A percentile compares a stretch with the other conserved stretches of the same genome.
phyloP scores from a whole-genome alignment of 30 jellyfish, hydroid and myxozoan species.

The Aurelia coerulea region DNA sequence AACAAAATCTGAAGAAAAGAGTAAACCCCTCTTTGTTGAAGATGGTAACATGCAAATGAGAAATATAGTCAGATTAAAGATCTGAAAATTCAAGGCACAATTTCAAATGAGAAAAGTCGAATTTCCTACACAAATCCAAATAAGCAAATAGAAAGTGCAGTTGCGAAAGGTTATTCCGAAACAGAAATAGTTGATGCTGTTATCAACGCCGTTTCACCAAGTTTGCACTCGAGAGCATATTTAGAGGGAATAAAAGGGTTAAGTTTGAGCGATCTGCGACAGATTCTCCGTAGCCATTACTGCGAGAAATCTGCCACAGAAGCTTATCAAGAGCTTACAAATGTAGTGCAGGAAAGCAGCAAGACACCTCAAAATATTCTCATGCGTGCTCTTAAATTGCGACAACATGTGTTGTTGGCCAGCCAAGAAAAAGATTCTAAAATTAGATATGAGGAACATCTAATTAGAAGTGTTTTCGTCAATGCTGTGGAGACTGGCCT shows the following conservation, averaged over 20 bases:
- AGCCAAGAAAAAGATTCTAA: too few relatives aligned
- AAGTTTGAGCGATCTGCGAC: neutral
- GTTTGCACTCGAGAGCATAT: slow-evolving; percentile 13
- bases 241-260: neutral
- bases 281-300: slow-evolving; percentile 2
- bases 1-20: neutral
- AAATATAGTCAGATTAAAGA: neutral
- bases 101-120: slow-evolving; percentile 2
- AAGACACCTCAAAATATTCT: too few relatives aligned
- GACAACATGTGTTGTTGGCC: too few relatives aligned
- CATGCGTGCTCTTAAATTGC: too few relatives aligned
- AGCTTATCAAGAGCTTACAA: slow-evolving; percentile 22
- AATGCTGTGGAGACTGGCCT: too few relatives aligned
- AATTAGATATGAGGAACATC: too few relatives aligned
- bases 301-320: slow-evolving; percentile 15
- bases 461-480: too few relatives aligned
- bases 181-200: slow-evolving; percentile 8
- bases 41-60: neutral
- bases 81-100: slow-evolving; percentile 11
- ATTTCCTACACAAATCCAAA: neutral
- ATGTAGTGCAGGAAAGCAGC: neutral
- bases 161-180: neutral
- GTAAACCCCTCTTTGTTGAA: neutral
- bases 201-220: slow-evolving; percentile 17
- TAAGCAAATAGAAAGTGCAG: too few relatives aligned